Evolutionary conservation across 30 jellyfish, hydroid and myxozoan genomes (phyloP).

Genomic region (Chironex yamaguchii): DNA sequence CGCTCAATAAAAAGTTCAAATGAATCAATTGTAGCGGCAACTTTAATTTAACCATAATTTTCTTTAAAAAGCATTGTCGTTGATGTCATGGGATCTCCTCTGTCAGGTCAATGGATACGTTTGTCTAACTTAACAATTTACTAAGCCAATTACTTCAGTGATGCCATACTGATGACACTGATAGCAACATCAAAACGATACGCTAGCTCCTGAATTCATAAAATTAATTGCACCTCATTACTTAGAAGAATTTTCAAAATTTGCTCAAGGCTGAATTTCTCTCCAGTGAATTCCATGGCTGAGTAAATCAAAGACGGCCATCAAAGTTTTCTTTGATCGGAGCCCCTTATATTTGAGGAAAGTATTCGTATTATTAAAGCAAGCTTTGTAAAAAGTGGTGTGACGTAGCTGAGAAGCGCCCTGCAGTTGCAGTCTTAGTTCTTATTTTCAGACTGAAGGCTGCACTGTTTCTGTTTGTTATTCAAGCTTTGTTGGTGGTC

Average conservation of each 20-base stretch:
- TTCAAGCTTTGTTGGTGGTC: constrained; percentile 11
- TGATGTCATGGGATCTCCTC: constrained; percentile 17
- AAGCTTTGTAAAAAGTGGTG: not conserved
- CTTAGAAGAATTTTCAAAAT: not conserved
- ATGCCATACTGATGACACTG: constrained; percentile 5
- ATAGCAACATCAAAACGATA: constrained; percentile 1
- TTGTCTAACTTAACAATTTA: not conserved
- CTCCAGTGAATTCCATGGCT: constrained; percentile 5
- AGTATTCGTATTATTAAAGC: not conserved
- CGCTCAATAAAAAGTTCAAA: constrained; percentile 59
- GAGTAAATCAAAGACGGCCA: not conserved
- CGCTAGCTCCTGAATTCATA: constrained; percentile 5
- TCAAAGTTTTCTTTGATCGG: not conserved
- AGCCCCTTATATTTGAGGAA: constrained; percentile 11
- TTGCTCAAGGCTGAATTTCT: not conserved
- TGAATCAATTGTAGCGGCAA: constrained; percentile 32
- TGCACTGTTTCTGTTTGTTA: too few species aligned
- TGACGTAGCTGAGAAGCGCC: not conserved
- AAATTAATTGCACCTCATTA: not conserved
- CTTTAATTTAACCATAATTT: constrained; percentile 20
- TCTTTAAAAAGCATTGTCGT: constrained; percentile 40
- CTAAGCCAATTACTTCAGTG: not conserved
- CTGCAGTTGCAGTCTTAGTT: not conserved
- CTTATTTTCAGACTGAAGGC: not conserved
- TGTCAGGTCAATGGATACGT: constrained; percentile 21